A percentile compares a stretch with the other conserved stretches of the same genome.
Evolutionary conservation across 2,888 invertebrate genomes (phyloP).

Genomic region (Branchipolynoe longqiensis): DNA sequence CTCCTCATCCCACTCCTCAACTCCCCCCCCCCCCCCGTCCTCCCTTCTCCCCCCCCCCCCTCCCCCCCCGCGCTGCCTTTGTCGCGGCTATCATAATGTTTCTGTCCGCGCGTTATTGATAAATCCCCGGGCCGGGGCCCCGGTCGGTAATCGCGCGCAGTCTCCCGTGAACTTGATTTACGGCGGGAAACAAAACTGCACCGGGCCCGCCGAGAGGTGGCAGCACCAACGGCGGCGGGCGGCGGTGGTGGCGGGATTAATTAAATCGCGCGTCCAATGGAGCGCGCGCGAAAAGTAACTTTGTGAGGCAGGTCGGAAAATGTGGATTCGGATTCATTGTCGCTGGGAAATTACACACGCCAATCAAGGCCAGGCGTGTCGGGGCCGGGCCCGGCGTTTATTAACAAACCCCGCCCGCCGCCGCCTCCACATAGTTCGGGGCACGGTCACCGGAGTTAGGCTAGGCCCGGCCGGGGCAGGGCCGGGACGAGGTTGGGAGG

Average conservation of each 20-base stretch:
- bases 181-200: not conserved
- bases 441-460: no score
- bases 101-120: slow-evolving; percentile 30
- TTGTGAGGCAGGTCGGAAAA: slow-evolving; percentile 55
- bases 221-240: slow-evolving; percentile 34
- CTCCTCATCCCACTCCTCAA: no score
- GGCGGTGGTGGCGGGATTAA: no score
- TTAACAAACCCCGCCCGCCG: slow-evolving; percentile 20
- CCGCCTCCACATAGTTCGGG: no score
- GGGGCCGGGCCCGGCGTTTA: not conserved
- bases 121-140: slow-evolving; percentile 32
- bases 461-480: no score
- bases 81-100: slow-evolving; percentile 50
- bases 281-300: slow-evolving; percentile 53
- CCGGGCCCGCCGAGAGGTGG: slow-evolving; percentile 13
- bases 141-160: slow-evolving; percentile 31
- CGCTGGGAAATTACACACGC: slow-evolving; percentile 48
- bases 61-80: no score
- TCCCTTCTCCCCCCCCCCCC: no score
- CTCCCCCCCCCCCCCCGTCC: no score
- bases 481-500: no score
- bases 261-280: slow-evolving; percentile 51
- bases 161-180: slow-evolving; percentile 50
- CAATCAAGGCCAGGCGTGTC: slow-evolving; percentile 55
- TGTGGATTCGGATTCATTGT: slow-evolving; percentile 55